Evolutionary conservation across 2,113 vertebrate genomes (phyloP).

Genomic region (Marmota monax): DNA sequence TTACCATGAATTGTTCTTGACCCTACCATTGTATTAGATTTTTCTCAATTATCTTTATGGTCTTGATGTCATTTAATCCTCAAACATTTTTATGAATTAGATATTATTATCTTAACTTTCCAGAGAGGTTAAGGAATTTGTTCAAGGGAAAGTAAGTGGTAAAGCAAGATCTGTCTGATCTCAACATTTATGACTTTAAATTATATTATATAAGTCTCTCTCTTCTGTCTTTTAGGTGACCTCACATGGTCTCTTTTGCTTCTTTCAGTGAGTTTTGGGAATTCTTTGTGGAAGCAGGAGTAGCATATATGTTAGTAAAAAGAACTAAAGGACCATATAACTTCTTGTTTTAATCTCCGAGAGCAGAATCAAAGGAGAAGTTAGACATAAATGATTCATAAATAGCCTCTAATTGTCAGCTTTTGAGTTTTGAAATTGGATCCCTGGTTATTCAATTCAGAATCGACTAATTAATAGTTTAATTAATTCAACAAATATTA

Average conservation of each 20-base stretch:
- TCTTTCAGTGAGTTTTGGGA: not conserved
- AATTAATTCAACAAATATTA: constrained; percentile 61
- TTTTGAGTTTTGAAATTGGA: constrained; percentile 64
- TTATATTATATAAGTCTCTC: not conserved
- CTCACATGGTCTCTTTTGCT: not conserved
- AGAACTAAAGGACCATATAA: not conserved
- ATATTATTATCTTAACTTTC: not conserved
- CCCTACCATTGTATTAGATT: not conserved
- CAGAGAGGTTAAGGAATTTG: not conserved
- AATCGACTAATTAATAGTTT: constrained; percentile 69
- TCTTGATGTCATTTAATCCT: constrained; percentile 4
- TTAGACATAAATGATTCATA: constrained; percentile 54
- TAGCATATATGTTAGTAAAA: not conserved
- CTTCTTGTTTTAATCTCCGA: constrained; percentile 57
- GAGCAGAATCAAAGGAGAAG: constrained; percentile 47
- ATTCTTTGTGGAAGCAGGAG: not conserved
- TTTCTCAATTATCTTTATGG: not conserved
- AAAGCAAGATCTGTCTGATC: not conserved
- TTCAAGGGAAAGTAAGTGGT: not conserved
- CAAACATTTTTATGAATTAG: not conserved
- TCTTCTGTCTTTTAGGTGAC: not conserved
- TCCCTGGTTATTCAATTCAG: constrained; percentile 42
- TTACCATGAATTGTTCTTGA: not conserved
- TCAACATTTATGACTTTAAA: not conserved
- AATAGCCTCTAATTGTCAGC: constrained; percentile 54